Conservation (phyloP, 2,113 vertebrate species). For the Trochalopteron elliotii region DNA sequence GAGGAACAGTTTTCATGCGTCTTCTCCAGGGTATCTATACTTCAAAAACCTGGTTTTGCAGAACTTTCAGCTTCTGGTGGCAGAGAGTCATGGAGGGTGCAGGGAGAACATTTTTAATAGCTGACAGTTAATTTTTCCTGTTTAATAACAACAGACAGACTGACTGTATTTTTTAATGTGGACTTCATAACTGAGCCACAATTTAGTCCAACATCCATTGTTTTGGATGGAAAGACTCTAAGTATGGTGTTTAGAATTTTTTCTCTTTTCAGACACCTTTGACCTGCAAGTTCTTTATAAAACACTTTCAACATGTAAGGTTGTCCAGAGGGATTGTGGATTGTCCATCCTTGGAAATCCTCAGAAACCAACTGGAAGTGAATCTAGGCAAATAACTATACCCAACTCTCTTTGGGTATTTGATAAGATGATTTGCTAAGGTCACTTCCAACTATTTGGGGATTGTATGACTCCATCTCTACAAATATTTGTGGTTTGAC, state of each 20-base stretch:
- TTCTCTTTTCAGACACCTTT: not conserved
- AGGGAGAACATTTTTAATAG: not conserved
- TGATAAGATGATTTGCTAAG: not conserved
- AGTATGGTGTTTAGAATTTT: not conserved
- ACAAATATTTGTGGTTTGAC: not conserved
- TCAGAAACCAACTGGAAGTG: not conserved
- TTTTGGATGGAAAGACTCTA: not conserved
- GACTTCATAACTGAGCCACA: not conserved
- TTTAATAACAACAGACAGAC: not conserved
- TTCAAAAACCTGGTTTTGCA: not conserved
- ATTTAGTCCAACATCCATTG: not conserved
- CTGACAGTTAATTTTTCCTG: not conserved
- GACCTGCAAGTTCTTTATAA: not conserved
- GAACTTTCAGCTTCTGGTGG: not conserved
- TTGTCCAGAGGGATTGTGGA: not conserved
- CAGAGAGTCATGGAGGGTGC: not conserved
- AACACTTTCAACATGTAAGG: not conserved
- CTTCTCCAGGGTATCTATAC: not conserved
- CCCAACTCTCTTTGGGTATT: not conserved
- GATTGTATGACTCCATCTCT: not conserved
- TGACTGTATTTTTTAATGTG: not conserved
- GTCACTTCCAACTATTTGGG: not conserved
- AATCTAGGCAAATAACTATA: not conserved
- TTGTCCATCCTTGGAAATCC: not conserved
- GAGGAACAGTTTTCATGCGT: not conserved